Percentiles rank a stretch among this genome's conserved stretches.
Conservation (phyloP, 2,888 invertebrate genomes). For the Eilema griseolum region DNA sequence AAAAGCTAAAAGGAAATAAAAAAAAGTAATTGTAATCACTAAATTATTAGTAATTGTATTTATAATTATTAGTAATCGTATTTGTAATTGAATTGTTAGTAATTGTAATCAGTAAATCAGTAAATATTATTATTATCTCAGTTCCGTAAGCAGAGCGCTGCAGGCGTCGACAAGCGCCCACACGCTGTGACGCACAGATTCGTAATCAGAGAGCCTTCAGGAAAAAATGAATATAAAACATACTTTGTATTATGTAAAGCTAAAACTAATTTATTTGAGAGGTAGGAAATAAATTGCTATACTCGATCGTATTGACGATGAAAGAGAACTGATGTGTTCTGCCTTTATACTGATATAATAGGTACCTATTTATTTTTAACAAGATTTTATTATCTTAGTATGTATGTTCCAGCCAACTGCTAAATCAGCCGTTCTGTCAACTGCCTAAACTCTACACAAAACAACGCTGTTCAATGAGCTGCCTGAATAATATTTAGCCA, state of each 20-base stretch:
- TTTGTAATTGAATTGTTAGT: too few species aligned
- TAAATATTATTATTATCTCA: not conserved
- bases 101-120: not conserved
- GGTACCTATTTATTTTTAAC: too few species aligned
- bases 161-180: conserved; percentile 6
- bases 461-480: too few species aligned
- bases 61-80: too few species aligned
- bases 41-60: too few species aligned
- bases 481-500: too few species aligned
- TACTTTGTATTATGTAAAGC: not conserved
- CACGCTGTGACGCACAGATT: conserved; percentile 10
- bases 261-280: not conserved
- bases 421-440: too few species aligned
- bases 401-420: too few species aligned
- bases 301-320: not conserved
- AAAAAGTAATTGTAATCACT: too few species aligned
- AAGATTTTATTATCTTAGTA: too few species aligned
- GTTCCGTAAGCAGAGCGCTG: not conserved
- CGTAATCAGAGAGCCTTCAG: conserved; percentile 6
- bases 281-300: not conserved
- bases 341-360: not conserved
- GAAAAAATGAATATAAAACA: not conserved
- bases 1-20: too few species aligned
- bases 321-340: not conserved
- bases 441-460: too few species aligned